Conservation (phyloP, 2,888 invertebrate genomes). For the Macaria liturata region DNA sequence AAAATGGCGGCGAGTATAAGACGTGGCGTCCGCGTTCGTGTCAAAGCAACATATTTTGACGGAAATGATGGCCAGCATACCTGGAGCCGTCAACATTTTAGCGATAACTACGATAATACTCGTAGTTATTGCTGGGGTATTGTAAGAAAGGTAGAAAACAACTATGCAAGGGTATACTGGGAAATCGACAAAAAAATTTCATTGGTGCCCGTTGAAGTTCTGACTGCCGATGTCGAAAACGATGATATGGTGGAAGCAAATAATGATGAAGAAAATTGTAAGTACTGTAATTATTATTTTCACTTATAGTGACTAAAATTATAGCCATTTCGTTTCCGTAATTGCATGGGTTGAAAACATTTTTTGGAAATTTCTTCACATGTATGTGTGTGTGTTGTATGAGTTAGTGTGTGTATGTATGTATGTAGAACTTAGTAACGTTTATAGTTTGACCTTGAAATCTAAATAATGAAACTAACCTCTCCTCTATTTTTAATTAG, state of each 20-base stretch:
- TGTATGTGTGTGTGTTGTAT: background rate
- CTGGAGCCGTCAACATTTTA: no score
- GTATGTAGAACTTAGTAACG: conserved; percentile 1
- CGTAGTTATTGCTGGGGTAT: conserved; percentile 20
- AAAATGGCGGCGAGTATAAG: conserved; percentile 17
- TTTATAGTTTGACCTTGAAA: conserved; percentile 1
- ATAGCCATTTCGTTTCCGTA: background rate
- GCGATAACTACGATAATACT: no score
- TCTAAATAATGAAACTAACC: conserved; percentile 1
- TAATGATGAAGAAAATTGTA: background rate
- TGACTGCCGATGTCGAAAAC: conserved; percentile 1
- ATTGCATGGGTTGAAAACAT: conserved; percentile 1
- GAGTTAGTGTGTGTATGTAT: conserved; percentile 1
- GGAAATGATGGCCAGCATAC: no score
- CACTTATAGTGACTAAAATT: background rate
- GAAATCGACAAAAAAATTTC: background rate
- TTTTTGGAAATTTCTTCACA: conserved; percentile 1
- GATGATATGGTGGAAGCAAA: conserved; percentile 1
- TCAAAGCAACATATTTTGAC: background rate
- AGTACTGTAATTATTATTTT: conserved; percentile 1
- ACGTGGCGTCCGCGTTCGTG: conserved; percentile 18
- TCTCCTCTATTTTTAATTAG: conserved; percentile 1
- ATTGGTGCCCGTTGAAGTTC: conserved; percentile 1
- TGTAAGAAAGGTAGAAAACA: conserved; percentile 11
- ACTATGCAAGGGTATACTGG: no score